These are phyloP conservation scores for Peromyscus eremicus DNA, from an alignment of 2,797 vertebrate genomes.

Conservation along the genomic window DNA sequence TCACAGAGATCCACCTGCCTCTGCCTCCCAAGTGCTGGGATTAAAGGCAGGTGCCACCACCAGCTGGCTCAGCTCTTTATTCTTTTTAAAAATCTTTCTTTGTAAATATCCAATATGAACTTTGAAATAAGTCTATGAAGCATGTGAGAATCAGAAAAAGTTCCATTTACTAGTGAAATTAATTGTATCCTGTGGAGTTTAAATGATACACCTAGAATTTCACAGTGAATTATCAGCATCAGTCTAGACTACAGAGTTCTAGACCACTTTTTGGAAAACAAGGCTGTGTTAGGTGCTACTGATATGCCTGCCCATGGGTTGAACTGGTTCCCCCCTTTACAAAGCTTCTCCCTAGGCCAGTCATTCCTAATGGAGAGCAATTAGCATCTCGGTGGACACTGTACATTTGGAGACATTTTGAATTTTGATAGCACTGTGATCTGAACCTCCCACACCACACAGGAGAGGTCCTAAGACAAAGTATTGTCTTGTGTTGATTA, in stretches of 20 bases:
- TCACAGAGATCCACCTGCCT: too few relatives aligned
- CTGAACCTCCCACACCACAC: not conserved
- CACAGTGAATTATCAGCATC: not conserved
- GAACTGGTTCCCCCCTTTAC: not conserved
- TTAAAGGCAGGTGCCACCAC: too few relatives aligned
- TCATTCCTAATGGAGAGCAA: not conserved
- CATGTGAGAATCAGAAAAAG: not conserved
- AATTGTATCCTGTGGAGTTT: not conserved
- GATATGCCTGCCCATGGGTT: not conserved
- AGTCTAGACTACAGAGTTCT: not conserved
- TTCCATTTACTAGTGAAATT: constrained; percentile 22
- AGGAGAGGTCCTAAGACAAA: not conserved
- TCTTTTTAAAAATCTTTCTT: not conserved
- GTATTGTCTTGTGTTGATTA: too few relatives aligned
- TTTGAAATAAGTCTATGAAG: constrained; percentile 45
- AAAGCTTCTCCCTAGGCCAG: not conserved
- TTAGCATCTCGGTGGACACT: not conserved
- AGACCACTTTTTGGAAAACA: not conserved
- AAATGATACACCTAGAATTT: not conserved
- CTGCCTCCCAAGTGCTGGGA: too few relatives aligned
- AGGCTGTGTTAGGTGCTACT: not conserved
- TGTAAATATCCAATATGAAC: constrained; percentile 17
- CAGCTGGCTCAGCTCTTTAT: not conserved
- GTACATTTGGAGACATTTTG: not conserved
- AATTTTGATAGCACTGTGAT: not conserved